Evolutionary conservation across 2,113 vertebrate species (phyloP), one percentile per base, ranked within the genome.

Genomic region (Stegastes partitus): DNA sequence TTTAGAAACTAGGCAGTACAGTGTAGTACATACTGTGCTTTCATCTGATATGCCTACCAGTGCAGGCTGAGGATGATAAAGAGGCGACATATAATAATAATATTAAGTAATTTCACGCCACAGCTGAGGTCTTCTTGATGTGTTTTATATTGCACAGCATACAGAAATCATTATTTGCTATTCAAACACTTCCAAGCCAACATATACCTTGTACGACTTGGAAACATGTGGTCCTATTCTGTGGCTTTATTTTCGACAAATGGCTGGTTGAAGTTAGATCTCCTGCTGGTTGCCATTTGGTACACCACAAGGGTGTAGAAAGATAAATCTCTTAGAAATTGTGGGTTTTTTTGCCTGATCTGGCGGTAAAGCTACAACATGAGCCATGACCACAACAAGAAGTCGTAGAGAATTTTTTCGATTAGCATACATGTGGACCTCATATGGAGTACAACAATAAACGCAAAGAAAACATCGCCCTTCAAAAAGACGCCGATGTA

Each of bases 221-320:
- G 71, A 73, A 91, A 89, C 90, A 90, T 87, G 82, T 90, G 89
- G 84, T 87, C 62, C 83, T 75, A 54, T 73, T 87, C 84, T 85
- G 66, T 2, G 68, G 85, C 73, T 84, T 72, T 69, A 62, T 75
- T 68, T 81, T 61, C 47, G 61, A 58, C 77, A 84, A 91, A 86
- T 79, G 68, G 68, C 68, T 82, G 86, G 81, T 87, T 81, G 67
- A 65, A 58, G 77, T 81, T 65, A 58, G 49, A 71, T 86, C 55
- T 82, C 86, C 82, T 8, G 58, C 70, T 82, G 81, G 83, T 68
- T 75, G 80, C 66, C 68, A 64, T 86, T 91, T 79, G 87, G 88
- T 85, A 26, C 82, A 85, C 88, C 89, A 65, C 87, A 89, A 86
- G 68, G 73, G 58, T 79, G 82, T 70, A 73, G 79, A 84, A 75